Evolutionary conservation across 2,888 invertebrate genomes (phyloP), one percentile per base, ranked within the genome.

Genomic region (Drosophila hamatofila): DNA sequence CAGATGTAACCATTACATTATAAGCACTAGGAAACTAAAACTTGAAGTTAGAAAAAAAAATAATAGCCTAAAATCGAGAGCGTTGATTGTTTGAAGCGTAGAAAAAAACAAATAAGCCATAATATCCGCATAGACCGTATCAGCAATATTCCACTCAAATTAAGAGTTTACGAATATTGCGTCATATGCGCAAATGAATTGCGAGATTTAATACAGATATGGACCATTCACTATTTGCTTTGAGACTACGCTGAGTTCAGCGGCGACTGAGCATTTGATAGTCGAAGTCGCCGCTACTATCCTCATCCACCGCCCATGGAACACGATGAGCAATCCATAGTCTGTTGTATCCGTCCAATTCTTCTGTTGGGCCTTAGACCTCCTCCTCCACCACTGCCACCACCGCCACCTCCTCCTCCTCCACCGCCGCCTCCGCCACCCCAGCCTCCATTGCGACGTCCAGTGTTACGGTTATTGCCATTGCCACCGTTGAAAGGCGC

Each of bases 361-460:
- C 86, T 74, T 7, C 81, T 62, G 37, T 91, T 91, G 12, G 88
- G 86, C 30, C 91, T 78, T 1, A 85, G 54, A 0, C 90, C 88
- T 0, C 88, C 88, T 0, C 84, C 80, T 0, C 90, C 80, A 0
- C 88, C 80, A 0, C 90, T 84, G 0, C 90, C 81, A 0, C 83
- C 83, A 0, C 83, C 83, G 0, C 83, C 76, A 0, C 84, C 83
- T 0, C 81, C 73, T 0, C 83, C 76, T 0, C 84, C 86, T 0
- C 81, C 75, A 0, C 83, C 84, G 58, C 71, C 85, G 1, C 81
- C 75, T 0, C 83, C 82, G 0, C 79, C 65, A 0, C 85, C 72
- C 72, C 86, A 79, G 3, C 76, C 75, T 18, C 55, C 46, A n/a
- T 58, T 63, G n/a, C 82, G 65, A 7, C 84, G 72, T 12, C 41